These are phyloP conservation scores for Hippocampus comes DNA, from an alignment of 2,113 vertebrate genomes.

Conservation along the genomic window DNA sequence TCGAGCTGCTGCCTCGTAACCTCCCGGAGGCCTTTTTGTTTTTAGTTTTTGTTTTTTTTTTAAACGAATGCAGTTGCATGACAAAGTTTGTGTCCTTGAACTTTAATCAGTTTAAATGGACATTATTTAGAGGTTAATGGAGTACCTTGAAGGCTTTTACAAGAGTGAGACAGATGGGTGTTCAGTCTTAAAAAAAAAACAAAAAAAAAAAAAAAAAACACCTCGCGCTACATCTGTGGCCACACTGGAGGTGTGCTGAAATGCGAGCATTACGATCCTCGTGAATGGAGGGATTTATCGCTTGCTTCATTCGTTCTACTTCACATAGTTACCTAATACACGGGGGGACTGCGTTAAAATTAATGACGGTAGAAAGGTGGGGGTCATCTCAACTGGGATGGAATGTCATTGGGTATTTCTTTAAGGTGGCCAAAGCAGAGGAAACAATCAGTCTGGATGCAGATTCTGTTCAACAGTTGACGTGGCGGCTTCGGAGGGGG, in stretches of 20 bases:
- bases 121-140: constrained; percentile 3
- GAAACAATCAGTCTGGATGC: neutral
- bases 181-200: neutral
- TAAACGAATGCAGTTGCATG: neutral
- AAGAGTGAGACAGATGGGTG: neutral
- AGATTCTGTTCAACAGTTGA: neutral
- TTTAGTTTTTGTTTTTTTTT: neutral
- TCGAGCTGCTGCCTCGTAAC: neutral
- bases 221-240: neutral
- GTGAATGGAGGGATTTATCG: neutral
- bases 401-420: neutral
- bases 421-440: neutral
- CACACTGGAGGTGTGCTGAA: neutral
- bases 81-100: constrained; percentile 4
- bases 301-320: neutral
- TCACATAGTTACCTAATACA: constrained; percentile 2
- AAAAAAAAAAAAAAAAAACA: neutral
- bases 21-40: neutral
- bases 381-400: neutral
- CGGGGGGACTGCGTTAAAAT: neutral
- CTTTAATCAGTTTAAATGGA: constrained; percentile 4
- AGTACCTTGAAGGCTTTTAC: neutral
- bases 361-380: neutral
- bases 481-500: too few species aligned
- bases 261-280: neutral